Evolutionary conservation across 2,797 vertebrate species (phyloP).

Genomic region (Chiloscyllium punctatum): DNA sequence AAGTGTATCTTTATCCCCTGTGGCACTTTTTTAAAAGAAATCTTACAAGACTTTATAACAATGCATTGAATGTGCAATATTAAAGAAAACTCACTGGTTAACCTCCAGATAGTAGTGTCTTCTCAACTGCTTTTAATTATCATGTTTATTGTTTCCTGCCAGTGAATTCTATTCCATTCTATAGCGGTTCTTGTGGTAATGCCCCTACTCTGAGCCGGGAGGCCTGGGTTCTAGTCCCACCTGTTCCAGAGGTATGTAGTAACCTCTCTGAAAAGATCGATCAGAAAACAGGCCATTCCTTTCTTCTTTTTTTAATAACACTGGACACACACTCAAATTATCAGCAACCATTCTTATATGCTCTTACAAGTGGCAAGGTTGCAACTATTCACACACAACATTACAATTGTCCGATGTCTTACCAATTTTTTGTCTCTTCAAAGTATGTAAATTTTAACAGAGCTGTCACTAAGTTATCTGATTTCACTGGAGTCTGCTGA

Average conservation of each 20-base stretch:
- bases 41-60: not conserved
- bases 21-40: not conserved
- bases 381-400: not conserved
- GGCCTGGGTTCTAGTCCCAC: too few relatives aligned
- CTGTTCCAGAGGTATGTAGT: too few relatives aligned
- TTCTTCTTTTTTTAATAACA: not conserved
- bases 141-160: slow-evolving; percentile 1
- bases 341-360: not conserved
- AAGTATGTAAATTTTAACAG: not conserved
- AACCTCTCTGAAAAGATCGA: too few relatives aligned
- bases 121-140: not conserved
- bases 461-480: not conserved
- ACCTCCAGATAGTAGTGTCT: not conserved
- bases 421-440: not conserved
- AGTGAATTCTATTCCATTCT: not conserved
- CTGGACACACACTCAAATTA: not conserved
- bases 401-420: not conserved
- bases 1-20: not conserved
- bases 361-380: not conserved
- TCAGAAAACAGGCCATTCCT: not conserved
- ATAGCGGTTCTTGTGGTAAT: too few relatives aligned
- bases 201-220: too few relatives aligned
- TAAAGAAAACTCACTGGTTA: not conserved
- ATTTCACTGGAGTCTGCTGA: not conserved
- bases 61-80: not conserved